A percentile compares a stretch with the other conserved stretches of the same genome.
These are phyloP conservation scores for Podocnemis expansa DNA, from an alignment of 2,113 vertebrate genomes.

Conservation along the genomic window DNA sequence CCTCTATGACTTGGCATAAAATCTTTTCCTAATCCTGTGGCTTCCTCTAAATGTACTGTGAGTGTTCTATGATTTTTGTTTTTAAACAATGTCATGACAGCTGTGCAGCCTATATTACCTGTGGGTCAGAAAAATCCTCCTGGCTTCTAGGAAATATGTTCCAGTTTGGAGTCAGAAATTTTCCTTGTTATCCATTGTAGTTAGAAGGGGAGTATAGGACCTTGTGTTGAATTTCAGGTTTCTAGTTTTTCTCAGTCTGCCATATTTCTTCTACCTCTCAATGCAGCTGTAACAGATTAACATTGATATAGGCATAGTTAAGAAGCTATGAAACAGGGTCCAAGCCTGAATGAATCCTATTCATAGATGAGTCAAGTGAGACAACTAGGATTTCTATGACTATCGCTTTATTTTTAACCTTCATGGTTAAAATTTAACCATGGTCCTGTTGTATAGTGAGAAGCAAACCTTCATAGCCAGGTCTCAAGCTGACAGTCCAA, in stretches of 20 bases:
- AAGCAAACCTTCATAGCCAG: not conserved
- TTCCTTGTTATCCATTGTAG: not conserved
- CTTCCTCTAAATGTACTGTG: no score
- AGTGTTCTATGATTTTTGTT: no score
- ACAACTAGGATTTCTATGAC: not conserved
- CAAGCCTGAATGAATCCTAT: no score
- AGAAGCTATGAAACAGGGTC: not conserved
- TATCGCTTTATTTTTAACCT: not conserved
- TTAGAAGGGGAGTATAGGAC: not conserved
- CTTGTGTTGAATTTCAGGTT: not conserved
- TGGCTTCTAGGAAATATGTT: not conserved
- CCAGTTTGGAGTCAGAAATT: not conserved
- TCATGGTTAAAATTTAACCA: not conserved
- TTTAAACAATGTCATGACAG: not conserved
- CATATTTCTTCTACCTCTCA: not conserved
- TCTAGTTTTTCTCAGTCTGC: not conserved
- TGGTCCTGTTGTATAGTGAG: not conserved
- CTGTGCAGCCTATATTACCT: not conserved
- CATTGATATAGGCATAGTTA: not conserved
- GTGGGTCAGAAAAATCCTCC: not conserved
- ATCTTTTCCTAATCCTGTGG: no score
- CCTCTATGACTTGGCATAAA: no score
- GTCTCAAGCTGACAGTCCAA: not conserved
- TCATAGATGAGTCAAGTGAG: not conserved
- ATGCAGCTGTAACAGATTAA: not conserved